These are phyloP conservation scores for Diphyllodes magnificus DNA, from an alignment of 2,113 vertebrate species.

Conservation along the genomic window DNA sequence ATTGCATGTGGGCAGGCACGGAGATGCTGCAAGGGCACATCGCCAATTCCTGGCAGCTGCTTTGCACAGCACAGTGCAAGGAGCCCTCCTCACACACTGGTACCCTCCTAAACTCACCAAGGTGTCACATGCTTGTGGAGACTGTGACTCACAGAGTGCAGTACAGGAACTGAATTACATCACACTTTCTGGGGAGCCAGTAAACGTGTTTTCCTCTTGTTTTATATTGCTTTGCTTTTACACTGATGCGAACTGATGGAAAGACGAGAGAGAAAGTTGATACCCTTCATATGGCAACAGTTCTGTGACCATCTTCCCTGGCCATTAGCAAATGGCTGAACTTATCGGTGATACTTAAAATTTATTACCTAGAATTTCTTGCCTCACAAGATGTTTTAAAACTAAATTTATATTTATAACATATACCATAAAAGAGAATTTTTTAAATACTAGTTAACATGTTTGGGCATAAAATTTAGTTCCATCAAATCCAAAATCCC, in stretches of 20 bases:
- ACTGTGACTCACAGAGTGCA: not conserved
- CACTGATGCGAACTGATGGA: not conserved
- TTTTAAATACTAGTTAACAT: not conserved
- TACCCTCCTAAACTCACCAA: not conserved
- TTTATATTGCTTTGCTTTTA: not conserved
- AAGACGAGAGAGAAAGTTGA: not conserved
- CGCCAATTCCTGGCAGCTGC: not conserved
- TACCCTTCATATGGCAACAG: fast-evolving
- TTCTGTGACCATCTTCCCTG: not conserved
- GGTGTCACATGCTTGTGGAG: too few relatives aligned
- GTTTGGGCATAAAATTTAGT: not conserved
- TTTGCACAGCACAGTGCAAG: not conserved
- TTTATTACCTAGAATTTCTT: not conserved
- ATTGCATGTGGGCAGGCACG: fast-evolving
- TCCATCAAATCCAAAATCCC: not conserved
- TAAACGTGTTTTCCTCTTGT: not conserved
- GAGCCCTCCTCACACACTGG: not conserved
- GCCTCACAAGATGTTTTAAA: not conserved
- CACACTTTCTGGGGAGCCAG: not conserved
- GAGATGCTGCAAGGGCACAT: not conserved
- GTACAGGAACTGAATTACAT: not conserved
- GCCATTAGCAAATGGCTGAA: not conserved
- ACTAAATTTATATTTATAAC: not conserved
- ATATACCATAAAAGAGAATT: not conserved
- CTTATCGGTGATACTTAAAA: not conserved